phyloP scores from a whole-genome alignment of 2,113 vertebrate genomes.

The Menura novaehollandiae region DNA sequence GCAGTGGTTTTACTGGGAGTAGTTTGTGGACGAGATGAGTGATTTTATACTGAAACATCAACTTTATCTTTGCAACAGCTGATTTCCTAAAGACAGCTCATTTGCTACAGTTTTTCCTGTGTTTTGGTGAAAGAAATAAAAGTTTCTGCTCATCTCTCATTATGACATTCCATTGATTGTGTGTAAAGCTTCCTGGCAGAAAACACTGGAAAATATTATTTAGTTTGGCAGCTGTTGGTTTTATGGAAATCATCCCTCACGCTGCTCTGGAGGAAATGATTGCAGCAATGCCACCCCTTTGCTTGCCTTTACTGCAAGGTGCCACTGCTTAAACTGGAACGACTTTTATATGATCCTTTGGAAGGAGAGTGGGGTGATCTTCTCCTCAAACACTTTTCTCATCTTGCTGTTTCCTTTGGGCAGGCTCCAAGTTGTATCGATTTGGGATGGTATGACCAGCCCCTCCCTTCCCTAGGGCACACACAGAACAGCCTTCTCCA shows the following conservation, averaged over 20 bases:
- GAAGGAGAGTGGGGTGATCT: neutral
- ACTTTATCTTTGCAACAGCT: neutral
- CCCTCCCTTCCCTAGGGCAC: neutral
- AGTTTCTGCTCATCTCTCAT: neutral
- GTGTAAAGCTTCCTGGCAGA: neutral
- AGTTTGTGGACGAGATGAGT: neutral
- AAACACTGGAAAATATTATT: neutral
- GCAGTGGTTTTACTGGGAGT: rapidly evolving
- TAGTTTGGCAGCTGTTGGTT: neutral
- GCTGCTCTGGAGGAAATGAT: neutral
- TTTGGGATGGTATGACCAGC: neutral
- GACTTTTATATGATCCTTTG: neutral
- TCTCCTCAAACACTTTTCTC: neutral
- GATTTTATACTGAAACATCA: neutral
- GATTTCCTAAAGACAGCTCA: neutral
- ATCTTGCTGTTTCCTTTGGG: neutral
- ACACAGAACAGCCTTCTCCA: neutral
- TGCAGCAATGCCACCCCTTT: neutral
- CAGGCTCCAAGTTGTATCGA: neutral
- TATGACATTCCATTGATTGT: neutral
- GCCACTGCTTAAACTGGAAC: neutral
- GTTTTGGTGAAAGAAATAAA: neutral
- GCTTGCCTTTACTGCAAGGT: neutral
- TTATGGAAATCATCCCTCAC: neutral
- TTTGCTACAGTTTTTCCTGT: neutral